These are phyloP conservation scores for Trogon surrucura DNA, from an alignment of 2,113 vertebrate species.

Conservation along the genomic window DNA sequence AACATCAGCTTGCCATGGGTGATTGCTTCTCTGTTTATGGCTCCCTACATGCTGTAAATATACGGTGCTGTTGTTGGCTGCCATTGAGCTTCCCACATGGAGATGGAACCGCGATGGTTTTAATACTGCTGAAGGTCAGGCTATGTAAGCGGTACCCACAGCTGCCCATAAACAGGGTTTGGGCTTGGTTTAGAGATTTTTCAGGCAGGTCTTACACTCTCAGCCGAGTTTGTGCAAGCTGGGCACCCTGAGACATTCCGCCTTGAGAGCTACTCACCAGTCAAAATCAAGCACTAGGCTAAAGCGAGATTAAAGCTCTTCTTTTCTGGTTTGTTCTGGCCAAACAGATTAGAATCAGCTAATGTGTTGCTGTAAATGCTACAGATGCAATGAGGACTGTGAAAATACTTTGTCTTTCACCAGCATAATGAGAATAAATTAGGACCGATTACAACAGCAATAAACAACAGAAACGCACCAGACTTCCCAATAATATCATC, in stretches of 20 bases:
- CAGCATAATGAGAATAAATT: background rate
- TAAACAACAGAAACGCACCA: background rate
- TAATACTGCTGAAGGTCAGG: background rate
- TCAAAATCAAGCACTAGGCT: background rate
- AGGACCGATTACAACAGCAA: background rate
- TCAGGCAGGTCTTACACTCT: background rate
- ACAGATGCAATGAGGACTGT: background rate
- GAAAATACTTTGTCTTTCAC: background rate
- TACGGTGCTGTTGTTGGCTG: background rate
- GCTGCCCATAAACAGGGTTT: background rate
- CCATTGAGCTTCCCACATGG: background rate
- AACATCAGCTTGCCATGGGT: background rate
- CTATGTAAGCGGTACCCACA: fast-evolving
- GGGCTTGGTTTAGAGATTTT: background rate
- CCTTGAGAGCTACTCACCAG: background rate
- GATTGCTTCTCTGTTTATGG: background rate
- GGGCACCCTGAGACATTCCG: background rate
- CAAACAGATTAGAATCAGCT: background rate
- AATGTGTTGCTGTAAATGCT: background rate
- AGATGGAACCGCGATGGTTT: fast-evolving
- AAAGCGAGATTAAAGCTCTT: background rate
- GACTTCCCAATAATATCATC: background rate
- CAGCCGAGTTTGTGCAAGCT: background rate
- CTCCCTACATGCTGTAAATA: background rate
- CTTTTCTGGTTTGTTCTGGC: background rate